Base-by-base conservation (phyloP, 2,113 vertebrate species). In the Poecilia latipinna region DNA sequence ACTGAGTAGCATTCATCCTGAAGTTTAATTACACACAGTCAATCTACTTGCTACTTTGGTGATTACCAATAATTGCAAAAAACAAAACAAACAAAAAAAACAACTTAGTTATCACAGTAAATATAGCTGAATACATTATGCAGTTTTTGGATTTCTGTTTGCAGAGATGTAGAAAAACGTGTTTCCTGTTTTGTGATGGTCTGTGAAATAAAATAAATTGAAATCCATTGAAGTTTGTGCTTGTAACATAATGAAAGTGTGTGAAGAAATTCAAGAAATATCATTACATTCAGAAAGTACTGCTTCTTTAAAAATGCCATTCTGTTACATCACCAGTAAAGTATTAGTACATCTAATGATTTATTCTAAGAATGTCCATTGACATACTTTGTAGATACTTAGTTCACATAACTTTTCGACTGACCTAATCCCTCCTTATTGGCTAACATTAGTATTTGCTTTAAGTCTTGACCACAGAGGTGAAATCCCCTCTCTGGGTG, bases 371-470 rank as follows among this genome's bases (percentile, higher is more conserved):
- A 57, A 48, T 64, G 42, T 77, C 57, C 71, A 60, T 71, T 80
- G 28, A 32, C 65, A 28, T 66, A 66, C 3, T 66, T 39, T 10
- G 22, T 57, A 66, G 3, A 65, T 35, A 35, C 19, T 65, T 35
- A 8, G 33, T 65, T 65, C 12, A 35, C 26, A 32, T 35, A 64
- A 78, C 61, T 60, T 73, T 84, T 70, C 64, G 67, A 70, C 64
- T 48, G 83, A 78, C 86, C 86, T 94, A 93, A 93, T 93, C 90
- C 90, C 64, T 81, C 75, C 70, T 91, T 88, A 89, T 91, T 89
- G 90, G 82, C 86, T 86, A 93, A 91, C 85, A 91, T 91, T 92
- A 81, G 83, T 90, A 93, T 92, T 90, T 82, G 54, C 89, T 90
- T 84, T 69, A 92, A 93, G 79, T 86, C 83, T 85, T 29, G 73